Conservation (phyloP, 2,888 invertebrate species). For the Mythimna vitellina region DNA sequence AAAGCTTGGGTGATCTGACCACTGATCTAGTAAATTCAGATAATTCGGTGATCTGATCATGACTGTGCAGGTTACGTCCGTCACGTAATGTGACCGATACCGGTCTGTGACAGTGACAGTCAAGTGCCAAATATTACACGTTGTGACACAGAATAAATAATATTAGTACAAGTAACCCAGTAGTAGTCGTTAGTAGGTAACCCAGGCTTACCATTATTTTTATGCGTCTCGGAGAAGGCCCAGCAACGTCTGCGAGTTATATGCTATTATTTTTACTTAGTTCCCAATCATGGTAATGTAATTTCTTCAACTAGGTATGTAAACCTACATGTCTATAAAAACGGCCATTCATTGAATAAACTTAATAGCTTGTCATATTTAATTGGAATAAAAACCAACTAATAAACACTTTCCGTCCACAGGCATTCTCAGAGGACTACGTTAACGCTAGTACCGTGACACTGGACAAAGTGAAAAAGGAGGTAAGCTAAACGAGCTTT, state of each 20-base stretch:
- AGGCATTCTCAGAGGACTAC: constrained; percentile 94
- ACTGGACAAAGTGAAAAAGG: constrained; percentile 95
- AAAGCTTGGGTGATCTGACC: too few species aligned
- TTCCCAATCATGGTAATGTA: constrained; percentile 5
- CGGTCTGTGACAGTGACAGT: too few species aligned
- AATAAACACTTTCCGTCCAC: constrained; percentile 69
- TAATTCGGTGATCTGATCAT: too few species aligned
- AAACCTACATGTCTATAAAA: neutral
- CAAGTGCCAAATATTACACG: too few species aligned
- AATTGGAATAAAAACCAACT: constrained; percentile 39
- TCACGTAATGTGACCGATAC: too few species aligned
- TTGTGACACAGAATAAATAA: too few species aligned
- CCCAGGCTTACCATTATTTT: constrained; percentile 16
- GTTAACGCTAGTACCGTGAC: constrained; percentile 94
- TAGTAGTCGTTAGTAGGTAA: too few species aligned
- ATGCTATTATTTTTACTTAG: neutral
- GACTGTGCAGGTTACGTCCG: too few species aligned
- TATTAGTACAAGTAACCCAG: too few species aligned
- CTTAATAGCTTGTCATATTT: constrained; percentile 16
- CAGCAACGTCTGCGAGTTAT: neutral
- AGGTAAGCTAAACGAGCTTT: constrained; percentile 84
- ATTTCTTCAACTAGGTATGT: neutral
- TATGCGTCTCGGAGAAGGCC: constrained; percentile 33
- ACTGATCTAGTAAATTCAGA: too few species aligned
- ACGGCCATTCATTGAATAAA: constrained; percentile 5